Evolutionary conservation across 2,113 vertebrate genomes (phyloP), one percentile per base, ranked within the genome.

Genomic region (Tricholaema leucomelas): DNA sequence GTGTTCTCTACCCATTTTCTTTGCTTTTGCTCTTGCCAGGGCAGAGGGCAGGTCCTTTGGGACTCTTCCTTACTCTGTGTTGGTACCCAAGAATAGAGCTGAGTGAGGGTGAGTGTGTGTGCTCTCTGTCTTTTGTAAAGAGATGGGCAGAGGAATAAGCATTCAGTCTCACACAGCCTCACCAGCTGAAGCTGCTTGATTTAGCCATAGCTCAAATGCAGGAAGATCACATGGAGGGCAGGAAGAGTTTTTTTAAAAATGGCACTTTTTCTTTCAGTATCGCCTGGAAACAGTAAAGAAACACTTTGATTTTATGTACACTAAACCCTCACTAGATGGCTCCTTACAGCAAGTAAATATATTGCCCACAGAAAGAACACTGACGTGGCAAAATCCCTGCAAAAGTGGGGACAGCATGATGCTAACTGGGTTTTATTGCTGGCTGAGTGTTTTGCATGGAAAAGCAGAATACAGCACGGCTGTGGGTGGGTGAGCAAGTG

Each of bases 291-390:
- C 33, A 50, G 82, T 60, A 58, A 64, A 67, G 75, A 70, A 82
- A 50, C 1, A 42, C 58, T 92, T 90, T 85, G 50, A 46, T 90
- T 94, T 90, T 79, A 46, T 19, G 76, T 96, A 67, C 95, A 81
- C 77, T 85, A 93, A 96, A 72, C 69, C 87, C 94, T 95, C 96
- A 95, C 94, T 96, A 96, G 96, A 93, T 95, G 95, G 95, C 96
- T 95, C 94, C 84, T 97, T 73, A 76, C 88, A 85, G 94, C 95
- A 96, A 95, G 93, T 73, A 85, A 91, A 92, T 90, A 20, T 79
- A 24, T 63, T 93, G 70, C 76, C 30, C 36, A 15, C 56, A 52
- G 81, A 67, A 87, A 20, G 64, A 92, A 31, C 77, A n/a, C 78
- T 54, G 46, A 54, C 71, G 74, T 82, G 85, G 88, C 83, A 54